A percentile compares a stretch with the other conserved stretches of the same genome.
Conservation (phyloP, 2,113 vertebrate genomes). For the Passer montanus region DNA sequence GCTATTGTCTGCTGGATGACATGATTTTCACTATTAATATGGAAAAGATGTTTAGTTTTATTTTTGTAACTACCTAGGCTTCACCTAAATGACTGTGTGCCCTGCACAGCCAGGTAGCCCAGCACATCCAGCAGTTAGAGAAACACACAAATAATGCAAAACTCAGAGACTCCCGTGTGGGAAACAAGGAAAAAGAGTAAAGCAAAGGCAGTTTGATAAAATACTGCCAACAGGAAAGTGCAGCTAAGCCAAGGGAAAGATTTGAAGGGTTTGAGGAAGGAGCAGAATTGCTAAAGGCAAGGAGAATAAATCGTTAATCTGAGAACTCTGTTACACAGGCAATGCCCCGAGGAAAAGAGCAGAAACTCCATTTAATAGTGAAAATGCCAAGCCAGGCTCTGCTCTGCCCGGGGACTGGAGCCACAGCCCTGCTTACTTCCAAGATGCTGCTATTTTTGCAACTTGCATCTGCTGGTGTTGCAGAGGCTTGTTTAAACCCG, state of each 20-base stretch:
- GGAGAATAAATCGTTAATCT: neutral
- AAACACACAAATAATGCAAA: neutral
- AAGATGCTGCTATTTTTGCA: slow-evolving; percentile 37
- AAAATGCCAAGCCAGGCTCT: slow-evolving; percentile 15
- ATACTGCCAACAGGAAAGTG: neutral
- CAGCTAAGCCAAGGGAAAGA: neutral
- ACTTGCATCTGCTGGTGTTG: neutral
- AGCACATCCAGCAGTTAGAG: neutral
- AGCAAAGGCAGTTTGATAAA: neutral
- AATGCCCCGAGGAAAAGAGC: neutral
- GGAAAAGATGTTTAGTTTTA: neutral
- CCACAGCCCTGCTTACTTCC: slow-evolving; percentile 4
- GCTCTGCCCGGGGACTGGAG: neutral
- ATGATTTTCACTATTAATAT: neutral
- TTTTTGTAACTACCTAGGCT: neutral
- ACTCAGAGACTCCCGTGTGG: neutral
- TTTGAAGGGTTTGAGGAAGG: neutral
- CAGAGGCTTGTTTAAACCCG: neutral
- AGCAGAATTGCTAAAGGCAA: neutral
- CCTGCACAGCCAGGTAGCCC: neutral
- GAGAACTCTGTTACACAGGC: slow-evolving; percentile 13
- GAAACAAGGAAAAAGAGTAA: neutral
- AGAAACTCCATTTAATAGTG: slow-evolving; percentile 24
- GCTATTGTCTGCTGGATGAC: neutral
- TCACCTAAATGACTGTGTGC: neutral